Base-by-base conservation (phyloP, 2,888 invertebrate species). In the Embidobia sp. region DNA sequence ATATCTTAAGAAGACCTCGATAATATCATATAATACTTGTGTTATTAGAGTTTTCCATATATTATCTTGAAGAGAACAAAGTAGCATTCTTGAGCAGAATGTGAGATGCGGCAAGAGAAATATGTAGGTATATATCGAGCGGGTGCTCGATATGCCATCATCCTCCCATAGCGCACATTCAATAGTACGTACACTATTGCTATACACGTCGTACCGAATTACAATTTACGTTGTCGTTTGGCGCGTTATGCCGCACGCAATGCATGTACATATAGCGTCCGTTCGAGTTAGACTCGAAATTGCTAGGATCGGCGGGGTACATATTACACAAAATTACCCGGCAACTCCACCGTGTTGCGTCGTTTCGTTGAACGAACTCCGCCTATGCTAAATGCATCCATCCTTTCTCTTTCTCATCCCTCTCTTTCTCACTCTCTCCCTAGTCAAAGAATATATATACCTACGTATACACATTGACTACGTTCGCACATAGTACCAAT, bases 201-300 rank as follows among this genome's bases (percentile, higher is more conserved):
- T 66, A 66, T 80, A 79, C 81, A 79, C 77, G 80, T 79, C 79
- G 80, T 57, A 53, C 76, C 80, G 79, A 72, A 79, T 80, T 79
- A 78, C 82, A 81, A 79, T 83, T 82, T 82, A 82, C 80, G 81
- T 76, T 78, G 77, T 80, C 79, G 76, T 80, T 79, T 77, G 72
- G 76, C 78, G 79, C 77, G 80, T 80, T 80, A 82, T 77, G 53
- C 59, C 76, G 77, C 63, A 48, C 67, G 66, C 70, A 59, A 59
- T 33, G 40, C 53, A 48, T 63, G 59, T 35, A 55, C 16, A 48
- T 59, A 44, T 31, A 57, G 42, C 64, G 57, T 73, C 49, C 61
- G 51, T 37, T 49, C 48, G 67, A 49, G 44, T 61, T 51, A 49
- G 55, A 61, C 53, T 51, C 51, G 66, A 77, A 79, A 79, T 75